Evolutionary conservation across 2,113 vertebrate genomes (phyloP).

Genomic region (Cricetomys ansorgei): DNA sequence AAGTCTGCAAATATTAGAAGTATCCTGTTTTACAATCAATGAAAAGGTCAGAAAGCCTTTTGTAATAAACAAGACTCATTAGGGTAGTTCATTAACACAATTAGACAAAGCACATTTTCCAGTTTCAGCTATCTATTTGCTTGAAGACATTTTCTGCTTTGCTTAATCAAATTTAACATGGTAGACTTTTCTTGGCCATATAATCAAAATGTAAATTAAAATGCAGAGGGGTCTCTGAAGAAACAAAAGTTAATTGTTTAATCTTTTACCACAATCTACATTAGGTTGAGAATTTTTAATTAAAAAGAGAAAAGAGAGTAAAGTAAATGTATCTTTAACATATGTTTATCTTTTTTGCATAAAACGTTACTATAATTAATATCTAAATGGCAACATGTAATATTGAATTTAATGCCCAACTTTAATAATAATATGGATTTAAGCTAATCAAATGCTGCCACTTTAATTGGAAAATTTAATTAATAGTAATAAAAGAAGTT

Average conservation of each 20-base stretch:
- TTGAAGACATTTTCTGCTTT: constrained; percentile 75
- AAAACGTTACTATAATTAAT: constrained; percentile 66
- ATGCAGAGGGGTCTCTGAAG: constrained; percentile 62
- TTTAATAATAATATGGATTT: constrained; percentile 15
- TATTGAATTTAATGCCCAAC: constrained; percentile 44
- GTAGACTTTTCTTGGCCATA: constrained; percentile 64
- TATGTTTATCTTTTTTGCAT: constrained; percentile 52
- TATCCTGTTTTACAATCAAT: constrained; percentile 73
- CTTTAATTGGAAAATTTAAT: background rate
- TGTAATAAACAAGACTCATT: constrained; percentile 79
- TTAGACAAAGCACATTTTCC: constrained; percentile 71
- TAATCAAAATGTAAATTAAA: constrained; percentile 84
- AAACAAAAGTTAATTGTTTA: constrained; percentile 77
- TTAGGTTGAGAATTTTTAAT: constrained; percentile 68
- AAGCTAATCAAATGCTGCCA: constrained; percentile 46
- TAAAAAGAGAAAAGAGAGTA: constrained; percentile 42
- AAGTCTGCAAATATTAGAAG: constrained; percentile 61
- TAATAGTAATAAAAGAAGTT: background rate
- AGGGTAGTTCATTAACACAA: constrained; percentile 81
- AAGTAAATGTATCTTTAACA: constrained; percentile 61
- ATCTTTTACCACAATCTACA: constrained; percentile 49
- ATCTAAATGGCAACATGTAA: constrained; percentile 59
- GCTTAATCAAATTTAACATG: constrained; percentile 81
- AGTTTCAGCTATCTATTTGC: constrained; percentile 77
- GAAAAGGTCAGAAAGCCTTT: constrained; percentile 76